Evolutionary conservation across 2,888 invertebrate species (phyloP), one percentile per base, ranked within the genome.

Genomic region (Scaptomyza tumidula): DNA sequence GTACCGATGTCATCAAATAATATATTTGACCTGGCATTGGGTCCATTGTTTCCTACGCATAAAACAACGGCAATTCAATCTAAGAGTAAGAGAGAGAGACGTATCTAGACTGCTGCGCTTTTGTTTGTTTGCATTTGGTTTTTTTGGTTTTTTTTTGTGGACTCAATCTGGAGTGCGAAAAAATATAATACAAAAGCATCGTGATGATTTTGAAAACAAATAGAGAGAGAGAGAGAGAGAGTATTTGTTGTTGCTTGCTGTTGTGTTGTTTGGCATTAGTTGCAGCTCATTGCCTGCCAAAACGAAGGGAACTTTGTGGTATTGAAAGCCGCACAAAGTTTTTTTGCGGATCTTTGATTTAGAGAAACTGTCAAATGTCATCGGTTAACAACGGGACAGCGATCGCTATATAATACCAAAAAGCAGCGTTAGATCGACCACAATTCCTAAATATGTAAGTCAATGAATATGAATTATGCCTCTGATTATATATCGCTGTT

Each of bases 51-150:
- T 58, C 59, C 46, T 37, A 75, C 75, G 62, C 75, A 75, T 41
- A 58, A 48, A 64, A 64, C 66, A 53, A 52, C 27, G 13, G 14
- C 13, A 19, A 35, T 48, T 11, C 14, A 11, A 14, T 16, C 16
- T 29, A 27, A 10, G 11, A 16, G 46, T 19, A 19, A 35, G 43
- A 19, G 24, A 45, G 13, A 14, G 13, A 48, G 41, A 37, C 24
- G 33, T 49, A 29, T 16, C 9, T 44, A 44, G 37, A 58, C 81
- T 71, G 83, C 87, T 84, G 83, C 87, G 83, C 83, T 84, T 84
- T 84, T 87, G 88, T 87, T 87, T 84, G 85, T 82, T 70, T 79
- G 62, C 75, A 75, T 75, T 77, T 57, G 52, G 6, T 60, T 76
- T 60, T 66, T 63, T 39, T 19, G 2, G 3, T 24, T 24, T 24